Evolutionary conservation across 2,797 vertebrate genomes (phyloP), one percentile per base, ranked within the genome.

Genomic region (Phoxinus dragarum): DNA sequence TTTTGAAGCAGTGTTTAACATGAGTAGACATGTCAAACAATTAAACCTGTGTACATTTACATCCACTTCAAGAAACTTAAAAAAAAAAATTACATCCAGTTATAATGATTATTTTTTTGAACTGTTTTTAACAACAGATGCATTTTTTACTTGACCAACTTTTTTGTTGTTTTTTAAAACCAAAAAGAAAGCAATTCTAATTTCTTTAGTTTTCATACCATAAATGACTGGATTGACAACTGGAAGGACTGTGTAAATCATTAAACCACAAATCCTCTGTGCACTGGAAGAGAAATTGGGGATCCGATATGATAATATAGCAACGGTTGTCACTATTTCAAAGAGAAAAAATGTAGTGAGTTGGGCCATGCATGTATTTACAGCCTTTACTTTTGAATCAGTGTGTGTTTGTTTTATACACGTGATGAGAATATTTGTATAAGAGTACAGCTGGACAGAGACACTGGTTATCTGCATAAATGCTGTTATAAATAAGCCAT

Each of bases 191-290:
- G 88, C 59, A 49, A 78, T 83, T 77, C 80, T 67, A 56, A 90
- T 86, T 40, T 89, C 85, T 71, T 69, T 89, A 27, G 83, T 89
- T 86, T 90, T 79, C 49, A 90, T 82, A 72, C 87, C 86, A 86
- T 88, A 90, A 76, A 89, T 59, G 42, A 89, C 27, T 42, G 86
- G 88, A 72, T 89, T 89, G 4, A 86, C 21, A 84, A 82, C 34
- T 1, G 88, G 89, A 40, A 81, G 86, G n/a, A 89, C 16, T 14
- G 31, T 68, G 12, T 72, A 87, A 56, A 89, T 84, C 40, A 89
- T 12, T 34, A 89, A 68, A 10, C 86, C 86, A 56, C 73, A 72
- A 66, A 81, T n/a, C 23, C 79, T 86, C 66, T 66, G 71, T 67
- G 76, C 74, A 79, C 34, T 85, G 3, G 47, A 61, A 40, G 80